Conservation (phyloP, 2,888 invertebrate species). For the Prenolepis imparis region DNA sequence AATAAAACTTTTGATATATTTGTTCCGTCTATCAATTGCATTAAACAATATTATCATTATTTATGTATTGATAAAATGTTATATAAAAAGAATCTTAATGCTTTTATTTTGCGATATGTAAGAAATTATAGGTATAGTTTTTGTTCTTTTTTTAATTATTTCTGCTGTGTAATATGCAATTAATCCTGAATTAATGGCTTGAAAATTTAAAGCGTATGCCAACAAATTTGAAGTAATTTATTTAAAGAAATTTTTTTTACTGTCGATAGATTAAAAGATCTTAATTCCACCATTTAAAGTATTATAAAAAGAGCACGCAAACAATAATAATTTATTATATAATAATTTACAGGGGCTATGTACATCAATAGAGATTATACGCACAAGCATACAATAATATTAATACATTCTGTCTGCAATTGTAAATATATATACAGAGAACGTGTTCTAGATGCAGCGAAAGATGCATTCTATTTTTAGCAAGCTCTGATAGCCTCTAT, state of each 20-base stretch:
- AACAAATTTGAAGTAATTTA: background rate
- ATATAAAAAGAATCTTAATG: background rate
- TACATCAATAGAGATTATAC: background rate
- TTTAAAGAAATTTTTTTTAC: background rate
- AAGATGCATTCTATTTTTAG: slow-evolving; percentile 39
- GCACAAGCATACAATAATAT: background rate
- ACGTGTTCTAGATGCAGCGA: slow-evolving; percentile 41
- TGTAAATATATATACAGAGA: slow-evolving; percentile 12
- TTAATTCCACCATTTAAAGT: background rate
- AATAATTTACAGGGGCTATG: background rate
- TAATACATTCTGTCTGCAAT: slow-evolving; percentile 27
- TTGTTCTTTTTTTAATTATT: background rate
- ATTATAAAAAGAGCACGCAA: background rate
- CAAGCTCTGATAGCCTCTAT: slow-evolving; percentile 44
- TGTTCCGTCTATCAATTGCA: background rate
- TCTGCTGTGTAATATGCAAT: background rate
- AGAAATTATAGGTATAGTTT: background rate
- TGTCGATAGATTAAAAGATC: background rate
- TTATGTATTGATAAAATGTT: background rate
- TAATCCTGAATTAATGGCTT: background rate
- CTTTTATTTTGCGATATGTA: background rate
- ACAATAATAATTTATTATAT: background rate
- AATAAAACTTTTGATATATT: background rate
- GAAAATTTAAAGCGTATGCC: background rate
- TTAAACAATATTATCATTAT: slow-evolving; percentile 6